Evolutionary conservation across 2,113 vertebrate species (phyloP).

Genomic region (Tenrec ecaudatus): DNA sequence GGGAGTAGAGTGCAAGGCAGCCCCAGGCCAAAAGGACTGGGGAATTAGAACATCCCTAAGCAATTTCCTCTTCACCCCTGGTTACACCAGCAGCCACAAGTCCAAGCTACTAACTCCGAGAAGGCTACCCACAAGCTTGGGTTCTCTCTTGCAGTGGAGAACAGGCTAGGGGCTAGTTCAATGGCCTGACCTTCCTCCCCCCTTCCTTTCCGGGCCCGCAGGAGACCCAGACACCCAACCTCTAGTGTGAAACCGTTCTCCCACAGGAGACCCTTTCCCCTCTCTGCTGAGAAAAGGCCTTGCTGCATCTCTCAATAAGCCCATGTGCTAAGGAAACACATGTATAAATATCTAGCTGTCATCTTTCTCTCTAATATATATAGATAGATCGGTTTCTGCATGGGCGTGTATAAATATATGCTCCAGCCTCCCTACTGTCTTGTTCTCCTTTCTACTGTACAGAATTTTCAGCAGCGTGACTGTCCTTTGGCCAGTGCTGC

Average conservation of each 20-base stretch:
- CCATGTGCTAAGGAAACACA: slow-evolving; percentile 15
- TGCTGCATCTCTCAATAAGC: slow-evolving; percentile 31
- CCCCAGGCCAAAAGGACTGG: background rate
- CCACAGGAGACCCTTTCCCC: background rate
- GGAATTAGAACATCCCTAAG: background rate
- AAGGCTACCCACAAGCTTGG: background rate
- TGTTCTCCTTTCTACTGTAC: slow-evolving; percentile 47
- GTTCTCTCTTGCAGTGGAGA: background rate
- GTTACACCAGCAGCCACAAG: slow-evolving; percentile 23
- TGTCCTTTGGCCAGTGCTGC: slow-evolving; percentile 45
- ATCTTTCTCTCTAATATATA: slow-evolving; percentile 54
- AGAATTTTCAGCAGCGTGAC: slow-evolving; percentile 45
- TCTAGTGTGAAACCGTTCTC: background rate
- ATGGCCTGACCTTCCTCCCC: background rate
- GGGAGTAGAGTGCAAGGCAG: background rate
- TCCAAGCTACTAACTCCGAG: background rate
- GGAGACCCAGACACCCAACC: background rate
- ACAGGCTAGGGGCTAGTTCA: background rate
- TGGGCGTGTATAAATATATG: slow-evolving; percentile 63
- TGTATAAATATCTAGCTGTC: slow-evolving; percentile 56
- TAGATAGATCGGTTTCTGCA: slow-evolving; percentile 62
- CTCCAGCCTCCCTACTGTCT: slow-evolving; percentile 40
- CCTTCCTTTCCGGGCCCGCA: background rate
- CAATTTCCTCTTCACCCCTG: background rate
- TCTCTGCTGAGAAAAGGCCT: slow-evolving; percentile 35